Evolutionary conservation across 2,797 vertebrate genomes (phyloP).

Genomic region (Melanotaenia boesemani): DNA sequence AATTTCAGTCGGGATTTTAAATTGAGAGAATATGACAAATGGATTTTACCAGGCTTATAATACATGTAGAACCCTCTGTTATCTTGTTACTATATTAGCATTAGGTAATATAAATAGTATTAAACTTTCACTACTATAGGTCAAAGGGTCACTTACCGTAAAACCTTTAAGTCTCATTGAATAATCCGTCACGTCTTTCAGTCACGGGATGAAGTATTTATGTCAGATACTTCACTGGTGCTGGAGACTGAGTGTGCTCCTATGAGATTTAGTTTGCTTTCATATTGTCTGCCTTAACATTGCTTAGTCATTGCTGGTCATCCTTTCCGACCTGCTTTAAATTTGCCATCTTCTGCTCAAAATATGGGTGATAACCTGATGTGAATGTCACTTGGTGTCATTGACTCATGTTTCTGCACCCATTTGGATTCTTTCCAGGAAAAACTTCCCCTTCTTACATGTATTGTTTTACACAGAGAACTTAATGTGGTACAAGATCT

Average conservation of each 20-base stretch:
- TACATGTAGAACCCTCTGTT: not conserved
- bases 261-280: constrained; percentile 23
- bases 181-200: constrained; percentile 55
- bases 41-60: not conserved
- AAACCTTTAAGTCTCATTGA: constrained; percentile 30
- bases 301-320: constrained; percentile 35
- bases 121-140: constrained; percentile 15
- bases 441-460: not conserved
- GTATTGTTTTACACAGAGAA: not conserved
- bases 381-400: not conserved
- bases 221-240: constrained; percentile 20
- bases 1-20: not conserved
- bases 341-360: constrained; percentile 15
- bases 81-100: not conserved
- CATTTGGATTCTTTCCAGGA: not conserved
- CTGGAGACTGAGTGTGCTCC: constrained; percentile 14
- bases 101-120: constrained; percentile 1
- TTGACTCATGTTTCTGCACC: constrained; percentile 18
- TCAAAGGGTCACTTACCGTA: constrained; percentile 10
- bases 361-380: constrained; percentile 6
- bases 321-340: constrained; percentile 1
- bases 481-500: not conserved
- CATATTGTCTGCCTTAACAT: constrained; percentile 15
- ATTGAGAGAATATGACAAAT: not conserved
- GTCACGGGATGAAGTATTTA: constrained; percentile 53